Evolutionary conservation across 2,797 vertebrate genomes (phyloP), one percentile per base, ranked within the genome.

Genomic region (Phrynocephalus forsythii): DNA sequence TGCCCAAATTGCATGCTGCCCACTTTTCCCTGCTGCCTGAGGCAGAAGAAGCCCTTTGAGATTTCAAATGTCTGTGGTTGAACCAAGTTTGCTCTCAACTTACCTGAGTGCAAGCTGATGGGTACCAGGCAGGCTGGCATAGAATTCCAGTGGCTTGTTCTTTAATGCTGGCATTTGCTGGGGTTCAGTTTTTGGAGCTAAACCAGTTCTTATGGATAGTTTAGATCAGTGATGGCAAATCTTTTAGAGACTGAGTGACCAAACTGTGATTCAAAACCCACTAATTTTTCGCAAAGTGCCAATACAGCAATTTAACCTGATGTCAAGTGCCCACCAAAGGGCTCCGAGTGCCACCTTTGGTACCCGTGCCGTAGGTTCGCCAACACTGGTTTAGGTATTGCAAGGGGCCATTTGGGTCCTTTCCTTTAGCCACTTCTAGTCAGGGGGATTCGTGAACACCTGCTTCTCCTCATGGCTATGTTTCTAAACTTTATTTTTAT

Each of bases 141-240:
- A 56, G 13, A 2, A 22, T 24, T 67, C 75, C 38, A 28, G 26
- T 10, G 44, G 60, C 82, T 66, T 48, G 0, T 89, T 84, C 1
- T 0, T 1, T 28, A 9, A 2, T 9, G 1, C 83, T 6, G 4
- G 8, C 0, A 81, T 88, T 7, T 26, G 30, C 0, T 2, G 0
- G 76, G 79, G 3, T 82, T 85, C 1, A 3, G 60, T 52, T 0
- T 16, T 82, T 52, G 16, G 69, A 8, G 38, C 1, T 0, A 15
- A 50, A 16, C 0, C 9, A 0, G 2, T 8, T 2, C 56, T 81
- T 0, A 0, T 52, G n/a, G 82, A 0, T 80, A 87, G 0, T 44
- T 44, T 44, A 44, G 38, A 44, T 44, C 4, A 5, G 38, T 44
- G 38, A 44, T 5, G 38, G 38, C 4, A 3, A 44, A 44, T 5